Base-by-base conservation (phyloP, 2,888 invertebrate species). In the Acronicta leporina region DNA sequence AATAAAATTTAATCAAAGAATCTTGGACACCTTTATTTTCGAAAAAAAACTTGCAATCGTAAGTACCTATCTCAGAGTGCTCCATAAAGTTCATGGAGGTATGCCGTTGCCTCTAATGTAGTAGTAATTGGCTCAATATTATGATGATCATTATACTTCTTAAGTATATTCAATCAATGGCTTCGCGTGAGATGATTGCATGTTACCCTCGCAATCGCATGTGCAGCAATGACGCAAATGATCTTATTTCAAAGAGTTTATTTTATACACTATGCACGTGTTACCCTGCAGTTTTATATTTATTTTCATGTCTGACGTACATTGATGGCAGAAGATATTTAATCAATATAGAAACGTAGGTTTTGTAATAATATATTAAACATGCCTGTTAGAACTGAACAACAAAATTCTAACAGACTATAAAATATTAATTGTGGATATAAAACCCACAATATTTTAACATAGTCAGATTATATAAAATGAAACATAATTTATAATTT, bases 141-240 rank as follows among this genome's bases (percentile, higher is more conserved):
- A 30, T 10, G 10, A 30, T 30, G 30, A 30, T 10, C 8, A 30
- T 30, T 35, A 35, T 35, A 5, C 13, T 35, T 33, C 4, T 33
- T 35, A 35, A n/a, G n/a, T 35, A 13, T 35, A 38, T n/a, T 38
- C 38, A 41, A 27, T 38, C 38, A 41, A 27, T n/a, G 46, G 56
- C 43, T 45, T 70, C 42, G 75, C 75, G 77, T 78, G 79, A 63
- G 74, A 75, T 68, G 58, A 54, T 72, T 56, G 64, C 67, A 68
- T 67, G 62, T 33, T 43, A 49, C 63, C 60, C 41, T 68, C 58
- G 76, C 79, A 80, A 38, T 68, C 58, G 76, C 79, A 80, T 79
- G 74, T 82, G 83, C 79, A 69, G 16, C 68, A 63, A 64, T 77
- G 81, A 81, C 76, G 81, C 67, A 79, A 78, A 79, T 68, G 51